phyloP scores from a whole-genome alignment of 2,888 invertebrate genomes.

The Lycocerus yunnanus region DNA sequence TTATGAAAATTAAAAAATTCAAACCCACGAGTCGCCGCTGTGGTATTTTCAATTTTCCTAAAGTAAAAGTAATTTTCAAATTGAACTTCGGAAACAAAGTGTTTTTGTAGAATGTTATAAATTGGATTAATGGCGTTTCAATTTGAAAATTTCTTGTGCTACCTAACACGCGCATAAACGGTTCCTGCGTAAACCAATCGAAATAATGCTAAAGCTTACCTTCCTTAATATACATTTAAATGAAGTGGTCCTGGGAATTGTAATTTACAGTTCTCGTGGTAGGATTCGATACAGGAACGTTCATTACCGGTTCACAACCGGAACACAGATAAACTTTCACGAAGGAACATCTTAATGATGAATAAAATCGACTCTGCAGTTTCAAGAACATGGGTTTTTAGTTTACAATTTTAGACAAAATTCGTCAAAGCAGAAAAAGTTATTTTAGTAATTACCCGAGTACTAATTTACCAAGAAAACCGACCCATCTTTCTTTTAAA shows the following conservation, averaged over 20 bases:
- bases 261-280: slow-evolving; percentile 34
- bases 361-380: slow-evolving; percentile 37
- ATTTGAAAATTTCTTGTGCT: slow-evolving; percentile 17
- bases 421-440: not conserved
- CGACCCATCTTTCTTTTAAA: not conserved
- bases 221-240: slow-evolving; percentile 35
- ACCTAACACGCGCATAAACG: slow-evolving; percentile 27
- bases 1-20: not conserved
- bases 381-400: not conserved
- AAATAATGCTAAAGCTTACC: slow-evolving; percentile 31
- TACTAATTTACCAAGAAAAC: not conserved
- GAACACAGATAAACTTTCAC: slow-evolving; percentile 37
- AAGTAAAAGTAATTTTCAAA: not conserved
- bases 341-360: slow-evolving; percentile 42
- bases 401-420: not conserved
- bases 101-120: not conserved
- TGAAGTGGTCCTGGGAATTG: slow-evolving; percentile 36
- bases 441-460: not conserved
- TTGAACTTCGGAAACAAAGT: not conserved
- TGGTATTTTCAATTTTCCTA: not conserved
- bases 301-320: slow-evolving; percentile 42
- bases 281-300: slow-evolving; percentile 40
- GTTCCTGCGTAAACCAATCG: slow-evolving; percentile 28
- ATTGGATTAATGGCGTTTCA: slow-evolving; percentile 16
- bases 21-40: not conserved